Base-by-base conservation (phyloP, 1,140 invertebrate species). In the Chironomus striatipennis region DNA sequence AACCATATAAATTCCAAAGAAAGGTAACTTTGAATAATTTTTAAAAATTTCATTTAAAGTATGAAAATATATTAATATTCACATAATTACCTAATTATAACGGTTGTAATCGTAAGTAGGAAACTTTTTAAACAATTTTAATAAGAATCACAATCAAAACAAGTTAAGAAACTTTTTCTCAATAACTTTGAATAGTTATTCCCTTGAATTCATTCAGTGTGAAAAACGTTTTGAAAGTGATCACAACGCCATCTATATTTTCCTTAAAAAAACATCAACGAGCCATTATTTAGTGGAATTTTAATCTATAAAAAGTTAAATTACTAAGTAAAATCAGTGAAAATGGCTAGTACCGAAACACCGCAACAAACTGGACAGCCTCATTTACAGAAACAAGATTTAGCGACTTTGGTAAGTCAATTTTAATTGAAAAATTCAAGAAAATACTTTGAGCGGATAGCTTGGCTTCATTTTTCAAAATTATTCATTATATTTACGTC, bases 331-430 rank as follows among this genome's bases (percentile, higher is more conserved):
- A 57, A 57, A 57, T 57, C 9, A 70, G n/a, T 70, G 8, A 70
- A 70, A 10, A 70, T 70, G 65, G 17, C 65, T 6, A 70, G 65
- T 18, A 21, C 65, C 9, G 65, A 70, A 21, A 70, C n/a, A 10
- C 18, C 17, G 9, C 65, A 70, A 7, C 17, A 20, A 21, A 21
- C 17, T 70, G 65, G 65, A 20, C 65, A 70, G 18, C 65, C 65
- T 4, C 65, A 70, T 20, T 70, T 70, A 10, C 65, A 70, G 65
- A 70, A 70, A 17, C 65, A 70, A 21, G 65, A 70, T 18, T 70
- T 70, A 70, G 20, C 65, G 9, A 70, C 17, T 20, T 17, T 70
- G 4, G 65, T 70, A 21, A 70, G 65, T 21, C 6, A 8, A 2
- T 18, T 18, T 20, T 20, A 18, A 20, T 20, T 18, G 20, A 20